These are phyloP conservation scores for Nannoperca australis DNA, from an alignment of 2,797 vertebrate genomes.

Conservation along the genomic window DNA sequence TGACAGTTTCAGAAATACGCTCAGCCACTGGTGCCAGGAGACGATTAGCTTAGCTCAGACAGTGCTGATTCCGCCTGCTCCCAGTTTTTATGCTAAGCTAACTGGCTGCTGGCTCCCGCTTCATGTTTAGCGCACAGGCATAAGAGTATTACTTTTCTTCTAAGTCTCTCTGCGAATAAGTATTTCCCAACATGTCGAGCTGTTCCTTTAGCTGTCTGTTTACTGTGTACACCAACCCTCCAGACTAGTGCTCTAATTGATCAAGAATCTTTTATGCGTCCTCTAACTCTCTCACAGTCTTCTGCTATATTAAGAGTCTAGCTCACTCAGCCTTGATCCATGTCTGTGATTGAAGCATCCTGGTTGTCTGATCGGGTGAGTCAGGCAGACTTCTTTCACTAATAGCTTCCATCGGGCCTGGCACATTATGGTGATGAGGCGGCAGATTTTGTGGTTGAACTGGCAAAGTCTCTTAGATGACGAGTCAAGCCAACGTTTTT, in stretches of 20 bases:
- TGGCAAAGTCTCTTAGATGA: constrained; percentile 63
- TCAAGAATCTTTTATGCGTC: constrained; percentile 57
- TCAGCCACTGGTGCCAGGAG: neutral
- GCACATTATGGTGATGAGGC: constrained; percentile 66
- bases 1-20: neutral
- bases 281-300: constrained; percentile 37
- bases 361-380: constrained; percentile 63
- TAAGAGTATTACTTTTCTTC: neutral
- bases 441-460: constrained; percentile 74
- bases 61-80: neutral
- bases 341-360: constrained; percentile 43
- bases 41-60: neutral
- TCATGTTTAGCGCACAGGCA: neutral
- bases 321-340: constrained; percentile 35
- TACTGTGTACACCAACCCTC: constrained; percentile 27
- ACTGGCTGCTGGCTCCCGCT: neutral
- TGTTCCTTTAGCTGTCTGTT: constrained; percentile 23
- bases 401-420: constrained; percentile 76
- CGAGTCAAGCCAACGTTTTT: constrained; percentile 38
- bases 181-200: constrained; percentile 24
- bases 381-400: constrained; percentile 63
- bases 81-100: constrained; percentile 28
- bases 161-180: neutral
- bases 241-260: constrained; percentile 35
- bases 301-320: constrained; percentile 30